These are phyloP conservation scores for Trachythela sp. DNA, from an alignment of 64 coral and sea anemone genomes.

Conservation along the genomic window DNA sequence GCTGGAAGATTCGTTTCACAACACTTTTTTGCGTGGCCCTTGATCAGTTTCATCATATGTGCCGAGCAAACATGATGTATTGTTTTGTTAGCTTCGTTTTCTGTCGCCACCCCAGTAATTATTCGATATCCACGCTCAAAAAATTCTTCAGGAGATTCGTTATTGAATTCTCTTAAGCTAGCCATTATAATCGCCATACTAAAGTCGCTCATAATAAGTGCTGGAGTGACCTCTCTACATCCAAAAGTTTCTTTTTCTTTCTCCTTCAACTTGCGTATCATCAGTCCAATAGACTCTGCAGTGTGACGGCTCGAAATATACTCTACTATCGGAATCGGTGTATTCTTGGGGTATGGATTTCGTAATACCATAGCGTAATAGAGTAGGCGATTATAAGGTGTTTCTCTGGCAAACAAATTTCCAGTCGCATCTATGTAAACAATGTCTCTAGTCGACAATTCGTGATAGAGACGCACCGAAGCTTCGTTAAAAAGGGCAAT, in stretches of 20 bases:
- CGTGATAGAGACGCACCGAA: constrained; percentile 27
- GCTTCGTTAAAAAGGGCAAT: constrained; percentile 26
- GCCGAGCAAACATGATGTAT: constrained; percentile 34
- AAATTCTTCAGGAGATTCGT: neutral
- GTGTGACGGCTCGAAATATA: neutral
- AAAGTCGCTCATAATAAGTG: neutral
- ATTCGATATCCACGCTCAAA: neutral
- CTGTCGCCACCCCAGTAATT: neutral
- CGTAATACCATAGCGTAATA: constrained; percentile 7
- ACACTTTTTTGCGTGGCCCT: constrained; percentile 21
- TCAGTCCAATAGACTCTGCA: neutral
- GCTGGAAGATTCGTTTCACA: neutral
- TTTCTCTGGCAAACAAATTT: neutral
- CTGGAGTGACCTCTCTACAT: neutral
- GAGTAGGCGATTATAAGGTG: neutral
- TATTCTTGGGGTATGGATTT: neutral
- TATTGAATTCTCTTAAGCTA: constrained; percentile 13
- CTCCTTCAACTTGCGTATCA: neutral
- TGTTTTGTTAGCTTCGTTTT: neutral
- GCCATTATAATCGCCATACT: constrained; percentile 27
- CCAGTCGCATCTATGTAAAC: constrained; percentile 23
- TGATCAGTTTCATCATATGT: constrained; percentile 34
- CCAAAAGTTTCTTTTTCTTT: neutral
- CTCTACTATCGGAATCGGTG: constrained; percentile 10
- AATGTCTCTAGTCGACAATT: neutral